A percentile compares a stretch with the other conserved stretches of the same genome.
Conservation (phyloP, 2,888 invertebrate species). For the Drosophila hamatofila region DNA sequence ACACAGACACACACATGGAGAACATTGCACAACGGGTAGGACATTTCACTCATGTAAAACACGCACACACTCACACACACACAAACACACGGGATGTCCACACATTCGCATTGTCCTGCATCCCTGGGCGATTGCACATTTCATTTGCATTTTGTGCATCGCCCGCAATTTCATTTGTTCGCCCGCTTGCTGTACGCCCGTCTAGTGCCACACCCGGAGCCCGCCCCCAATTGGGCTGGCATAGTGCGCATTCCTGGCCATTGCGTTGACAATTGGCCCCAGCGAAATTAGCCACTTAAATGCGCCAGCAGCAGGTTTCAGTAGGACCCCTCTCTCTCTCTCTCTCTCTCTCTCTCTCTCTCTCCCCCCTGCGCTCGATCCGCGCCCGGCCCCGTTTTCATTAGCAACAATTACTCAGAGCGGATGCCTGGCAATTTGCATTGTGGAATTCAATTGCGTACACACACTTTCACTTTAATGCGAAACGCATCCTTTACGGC, state of each 20-base stretch:
- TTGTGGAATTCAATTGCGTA: constrained; percentile 56
- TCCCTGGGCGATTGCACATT: constrained; percentile 62
- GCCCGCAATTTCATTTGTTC: constrained; percentile 79
- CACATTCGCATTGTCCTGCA: constrained; percentile 70
- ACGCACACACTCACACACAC: constrained; percentile 9
- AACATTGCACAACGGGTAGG: constrained; percentile 19
- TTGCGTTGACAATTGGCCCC: constrained; percentile 62
- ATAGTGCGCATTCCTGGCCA: constrained; percentile 59
- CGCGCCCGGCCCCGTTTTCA: constrained; percentile 49
- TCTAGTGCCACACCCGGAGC: not conserved
- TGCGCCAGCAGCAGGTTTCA: constrained; percentile 41
- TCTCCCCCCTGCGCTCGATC: not conserved
- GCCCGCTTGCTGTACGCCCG: constrained; percentile 12
- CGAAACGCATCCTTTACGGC: constrained; percentile 40
- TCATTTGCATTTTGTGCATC: constrained; percentile 81
- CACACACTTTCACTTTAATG: constrained; percentile 71
- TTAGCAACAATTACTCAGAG: constrained; percentile 81
- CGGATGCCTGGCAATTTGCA: constrained; percentile 69
- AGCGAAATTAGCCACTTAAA: constrained; percentile 81
- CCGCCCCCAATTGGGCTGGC: constrained; percentile 12
- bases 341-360: not conserved
- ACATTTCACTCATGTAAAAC: constrained; percentile 74
- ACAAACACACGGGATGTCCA: constrained; percentile 62
- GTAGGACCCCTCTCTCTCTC: not conserved
- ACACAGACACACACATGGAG: not conserved